A percentile compares a stretch with the other conserved stretches of the same genome.
These are phyloP conservation scores for Microplitis manilae DNA, from an alignment of 2,888 invertebrate genomes.

Conservation along the genomic window DNA sequence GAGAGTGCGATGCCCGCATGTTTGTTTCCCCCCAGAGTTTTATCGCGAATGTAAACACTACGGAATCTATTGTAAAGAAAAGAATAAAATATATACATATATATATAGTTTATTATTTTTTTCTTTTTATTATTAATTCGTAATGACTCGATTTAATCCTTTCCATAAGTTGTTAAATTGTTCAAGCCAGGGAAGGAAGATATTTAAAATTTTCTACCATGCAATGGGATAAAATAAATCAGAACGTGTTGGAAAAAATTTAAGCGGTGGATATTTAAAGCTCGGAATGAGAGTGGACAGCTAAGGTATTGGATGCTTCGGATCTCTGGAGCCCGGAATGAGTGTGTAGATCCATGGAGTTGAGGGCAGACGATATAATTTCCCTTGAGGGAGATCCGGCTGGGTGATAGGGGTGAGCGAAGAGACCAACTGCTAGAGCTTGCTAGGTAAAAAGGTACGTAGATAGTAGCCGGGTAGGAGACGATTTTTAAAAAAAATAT, in stretches of 20 bases:
- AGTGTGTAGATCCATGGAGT: conserved; percentile 51
- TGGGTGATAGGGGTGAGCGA: conserved; percentile 57
- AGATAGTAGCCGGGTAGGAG: background rate
- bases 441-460: conserved; percentile 38
- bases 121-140: conserved; percentile 24
- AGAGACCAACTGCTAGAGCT: conserved; percentile 46
- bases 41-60: conserved; percentile 69
- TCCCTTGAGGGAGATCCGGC: conserved; percentile 72
- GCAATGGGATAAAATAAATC: conserved; percentile 5
- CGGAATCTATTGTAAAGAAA: conserved; percentile 59
- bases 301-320: conserved; percentile 66
- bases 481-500: conserved; percentile 21
- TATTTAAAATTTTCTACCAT: background rate
- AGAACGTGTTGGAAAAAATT: conserved; percentile 45
- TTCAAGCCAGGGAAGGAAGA: background rate
- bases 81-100: conserved; percentile 62
- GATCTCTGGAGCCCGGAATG: conserved; percentile 31
- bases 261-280: conserved; percentile 25
- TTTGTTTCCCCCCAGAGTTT: conserved; percentile 65
- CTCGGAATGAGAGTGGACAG: conserved; percentile 45
- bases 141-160: background rate
- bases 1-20: conserved; percentile 52
- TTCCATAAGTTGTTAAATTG: background rate
- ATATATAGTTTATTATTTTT: conserved; percentile 48
- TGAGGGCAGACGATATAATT: conserved; percentile 68